These are phyloP conservation scores for Drosophila arizonae DNA, from an alignment of 1,140 invertebrate genomes.

Conservation along the genomic window DNA sequence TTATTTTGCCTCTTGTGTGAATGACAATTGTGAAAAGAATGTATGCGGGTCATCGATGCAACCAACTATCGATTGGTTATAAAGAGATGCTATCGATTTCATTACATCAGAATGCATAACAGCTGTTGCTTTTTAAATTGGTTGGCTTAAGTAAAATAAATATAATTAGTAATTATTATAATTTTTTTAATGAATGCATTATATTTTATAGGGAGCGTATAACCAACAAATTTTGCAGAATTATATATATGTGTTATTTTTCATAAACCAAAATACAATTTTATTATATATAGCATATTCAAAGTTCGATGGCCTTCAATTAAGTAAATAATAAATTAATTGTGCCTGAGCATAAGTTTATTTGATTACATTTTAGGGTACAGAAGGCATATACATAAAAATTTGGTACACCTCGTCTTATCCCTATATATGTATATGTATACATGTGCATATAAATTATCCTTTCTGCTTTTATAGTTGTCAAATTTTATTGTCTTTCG, in stretches of 20 bases:
- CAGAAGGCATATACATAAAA: background rate
- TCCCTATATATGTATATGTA: background rate
- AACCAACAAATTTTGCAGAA: background rate
- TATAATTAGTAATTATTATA: too few species aligned
- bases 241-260: too few species aligned
- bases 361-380: too few species aligned
- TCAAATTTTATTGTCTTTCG: slow-evolving; percentile 50
- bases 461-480: slow-evolving; percentile 23
- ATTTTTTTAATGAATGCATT: background rate
- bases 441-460: slow-evolving; percentile 33
- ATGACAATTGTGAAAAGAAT: slow-evolving; percentile 7
- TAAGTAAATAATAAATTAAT: too few species aligned
- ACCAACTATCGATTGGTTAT: background rate
- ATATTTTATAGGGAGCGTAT: background rate
- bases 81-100: background rate
- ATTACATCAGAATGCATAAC: background rate
- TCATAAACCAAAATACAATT: too few species aligned
- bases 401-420: slow-evolving; percentile 10
- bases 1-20: slow-evolving; percentile 9
- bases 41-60: slow-evolving; percentile 3
- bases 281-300: too few species aligned
- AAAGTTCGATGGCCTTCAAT: too few species aligned
- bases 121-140: slow-evolving; percentile 16
- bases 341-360: too few species aligned
- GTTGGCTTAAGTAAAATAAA: too few species aligned